Conservation (phyloP, 2,113 vertebrate species). For the Hiodon alosoides region DNA sequence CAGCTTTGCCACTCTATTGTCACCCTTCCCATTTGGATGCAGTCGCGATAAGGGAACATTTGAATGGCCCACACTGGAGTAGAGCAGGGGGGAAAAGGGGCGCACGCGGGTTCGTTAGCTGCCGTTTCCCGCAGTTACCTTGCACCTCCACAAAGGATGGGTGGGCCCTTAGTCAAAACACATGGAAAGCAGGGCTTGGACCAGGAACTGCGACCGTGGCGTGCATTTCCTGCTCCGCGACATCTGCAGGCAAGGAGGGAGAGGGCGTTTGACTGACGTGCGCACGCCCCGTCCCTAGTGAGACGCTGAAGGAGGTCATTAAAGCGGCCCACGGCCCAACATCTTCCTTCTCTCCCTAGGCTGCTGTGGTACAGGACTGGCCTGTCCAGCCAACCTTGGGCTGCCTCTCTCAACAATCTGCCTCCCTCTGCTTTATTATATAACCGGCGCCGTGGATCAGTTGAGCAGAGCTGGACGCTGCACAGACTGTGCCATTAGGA, state of each 20-base stretch:
- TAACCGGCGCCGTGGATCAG: neutral
- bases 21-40: neutral
- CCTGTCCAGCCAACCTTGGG: neutral
- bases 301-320: neutral
- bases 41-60: slow-evolving; percentile 36
- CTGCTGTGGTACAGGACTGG: neutral
- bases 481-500: neutral
- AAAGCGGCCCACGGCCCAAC: neutral
- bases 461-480: neutral
- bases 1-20: neutral
- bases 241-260: slow-evolving; percentile 6
- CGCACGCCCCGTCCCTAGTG: neutral
- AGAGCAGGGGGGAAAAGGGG: slow-evolving; percentile 6
- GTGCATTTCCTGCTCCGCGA: slow-evolving; percentile 35
- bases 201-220: slow-evolving; percentile 11
- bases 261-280: neutral
- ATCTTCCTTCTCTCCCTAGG: neutral
- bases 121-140: slow-evolving; percentile 27
- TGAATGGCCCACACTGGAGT: slow-evolving; percentile 16
- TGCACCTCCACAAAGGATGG: slow-evolving; percentile 13
- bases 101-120: neutral
- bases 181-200: slow-evolving; percentile 41
- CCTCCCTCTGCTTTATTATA: too few species aligned
- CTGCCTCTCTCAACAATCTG: too few species aligned
- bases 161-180: slow-evolving; percentile 42